Evolutionary conservation across 2,797 vertebrate genomes (phyloP).

Genomic region (Linurgus olivaceus): DNA sequence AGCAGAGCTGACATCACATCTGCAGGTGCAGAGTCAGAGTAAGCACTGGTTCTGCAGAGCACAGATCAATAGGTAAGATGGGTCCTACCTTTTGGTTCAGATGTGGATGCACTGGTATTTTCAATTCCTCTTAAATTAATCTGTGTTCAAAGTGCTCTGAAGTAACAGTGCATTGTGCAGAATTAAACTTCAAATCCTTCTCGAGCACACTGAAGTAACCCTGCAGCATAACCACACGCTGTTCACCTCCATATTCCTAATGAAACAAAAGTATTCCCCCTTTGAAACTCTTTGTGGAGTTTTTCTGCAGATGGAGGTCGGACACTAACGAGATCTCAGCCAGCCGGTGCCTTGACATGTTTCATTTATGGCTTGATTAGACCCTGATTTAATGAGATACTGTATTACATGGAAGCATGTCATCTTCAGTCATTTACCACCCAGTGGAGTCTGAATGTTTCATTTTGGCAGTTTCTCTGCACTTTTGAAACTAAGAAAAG

Average conservation of each 20-base stretch:
- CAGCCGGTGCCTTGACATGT: not conserved
- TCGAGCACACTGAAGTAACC: not conserved
- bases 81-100: not conserved
- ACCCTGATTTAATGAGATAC: constrained; percentile 19
- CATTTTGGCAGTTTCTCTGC: not conserved
- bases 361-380: constrained; percentile 55
- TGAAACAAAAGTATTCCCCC: not conserved
- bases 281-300: not conserved
- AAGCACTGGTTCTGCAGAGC: not conserved
- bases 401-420: not conserved
- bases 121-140: not conserved
- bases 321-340: not conserved
- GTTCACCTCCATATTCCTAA: not conserved
- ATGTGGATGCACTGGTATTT: not conserved
- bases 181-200: not conserved
- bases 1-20: not conserved
- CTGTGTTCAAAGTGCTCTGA: not conserved
- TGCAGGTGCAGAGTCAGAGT: not conserved
- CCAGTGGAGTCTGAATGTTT: not conserved
- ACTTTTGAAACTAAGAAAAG: not conserved
- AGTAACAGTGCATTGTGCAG: not conserved
- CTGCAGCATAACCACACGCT: not conserved
- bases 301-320: not conserved
- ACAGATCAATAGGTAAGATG: not conserved
- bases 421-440: constrained; percentile 11